A percentile compares a stretch with the other conserved stretches of the same genome.
Evolutionary conservation across 2,797 vertebrate species (phyloP).

Genomic region (Pantherophis alleghaniensis): DNA sequence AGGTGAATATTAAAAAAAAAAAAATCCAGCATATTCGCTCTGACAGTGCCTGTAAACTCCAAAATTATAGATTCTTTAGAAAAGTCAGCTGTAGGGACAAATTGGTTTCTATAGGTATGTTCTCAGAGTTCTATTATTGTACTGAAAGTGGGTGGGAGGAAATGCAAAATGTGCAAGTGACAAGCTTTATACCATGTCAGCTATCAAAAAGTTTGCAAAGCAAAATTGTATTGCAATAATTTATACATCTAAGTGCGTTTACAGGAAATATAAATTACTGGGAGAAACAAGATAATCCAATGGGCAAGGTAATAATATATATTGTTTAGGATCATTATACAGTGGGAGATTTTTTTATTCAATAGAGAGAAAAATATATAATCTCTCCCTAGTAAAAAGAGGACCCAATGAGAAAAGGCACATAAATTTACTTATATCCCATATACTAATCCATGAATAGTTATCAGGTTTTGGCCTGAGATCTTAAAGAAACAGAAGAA

Average conservation of each 20-base stretch:
- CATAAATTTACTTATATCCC: background rate
- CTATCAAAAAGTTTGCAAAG: slow-evolving; percentile 37
- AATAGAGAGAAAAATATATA: background rate
- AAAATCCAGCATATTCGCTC: background rate
- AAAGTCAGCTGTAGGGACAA: slow-evolving; percentile 51
- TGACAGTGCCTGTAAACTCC: slow-evolving; percentile 26
- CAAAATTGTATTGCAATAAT: slow-evolving; percentile 40
- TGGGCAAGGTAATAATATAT: background rate
- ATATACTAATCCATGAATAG: background rate
- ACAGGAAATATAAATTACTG: background rate
- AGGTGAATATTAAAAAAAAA: background rate
- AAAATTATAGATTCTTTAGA: slow-evolving; percentile 14
- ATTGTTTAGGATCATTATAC: background rate
- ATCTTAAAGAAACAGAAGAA: background rate
- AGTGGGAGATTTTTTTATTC: background rate
- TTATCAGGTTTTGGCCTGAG: background rate
- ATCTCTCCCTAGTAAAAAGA: background rate
- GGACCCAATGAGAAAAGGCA: background rate
- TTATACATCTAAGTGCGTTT: background rate
- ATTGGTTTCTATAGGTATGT: slow-evolving; percentile 33
- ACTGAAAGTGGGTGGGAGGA: slow-evolving; percentile 55
- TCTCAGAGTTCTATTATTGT: slow-evolving; percentile 46
- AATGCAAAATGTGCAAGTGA: slow-evolving; percentile 33
- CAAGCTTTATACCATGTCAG: slow-evolving; percentile 49
- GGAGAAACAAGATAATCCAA: background rate